phyloP scores from a whole-genome alignment of 2,888 invertebrate species.

The Gymnocheta viridis region DNA sequence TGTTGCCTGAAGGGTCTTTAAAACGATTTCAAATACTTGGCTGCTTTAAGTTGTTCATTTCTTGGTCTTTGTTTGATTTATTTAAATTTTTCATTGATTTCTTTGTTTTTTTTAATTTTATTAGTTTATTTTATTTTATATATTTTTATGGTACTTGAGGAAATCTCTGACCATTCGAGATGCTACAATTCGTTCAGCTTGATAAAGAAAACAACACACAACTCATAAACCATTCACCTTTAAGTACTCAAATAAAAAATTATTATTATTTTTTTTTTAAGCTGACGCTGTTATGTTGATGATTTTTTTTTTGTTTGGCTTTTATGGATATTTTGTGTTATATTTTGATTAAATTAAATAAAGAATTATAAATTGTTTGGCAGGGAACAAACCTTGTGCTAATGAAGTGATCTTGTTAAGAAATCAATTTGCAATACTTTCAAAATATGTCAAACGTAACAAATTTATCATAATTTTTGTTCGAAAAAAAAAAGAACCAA shows the following conservation, averaged over 20 bases:
- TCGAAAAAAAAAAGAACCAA: not conserved
- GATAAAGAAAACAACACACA: slow-evolving; percentile 11
- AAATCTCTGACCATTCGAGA: slow-evolving; percentile 4
- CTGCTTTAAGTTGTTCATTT: not conserved
- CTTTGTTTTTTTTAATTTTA: not conserved
- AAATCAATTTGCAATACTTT: slow-evolving; percentile 71
- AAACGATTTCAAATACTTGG: slow-evolving; percentile 46
- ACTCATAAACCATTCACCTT: slow-evolving; percentile 48
- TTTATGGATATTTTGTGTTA: slow-evolving; percentile 11
- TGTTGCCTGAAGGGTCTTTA: slow-evolving; percentile 41
- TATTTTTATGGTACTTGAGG: slow-evolving; percentile 32
- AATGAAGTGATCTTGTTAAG: slow-evolving; percentile 64
- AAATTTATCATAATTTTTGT: slow-evolving; percentile 54
- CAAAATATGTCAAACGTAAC: slow-evolving; percentile 66
- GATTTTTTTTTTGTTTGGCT: not conserved
- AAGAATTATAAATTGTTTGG: slow-evolving; percentile 54
- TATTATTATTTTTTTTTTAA: not conserved
- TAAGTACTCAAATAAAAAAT: slow-evolving; percentile 1
- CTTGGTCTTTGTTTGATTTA: slow-evolving; percentile 62
- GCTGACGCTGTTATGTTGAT: slow-evolving; percentile 20
- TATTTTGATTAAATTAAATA: slow-evolving; percentile 62
- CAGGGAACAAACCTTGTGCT: slow-evolving; percentile 9
- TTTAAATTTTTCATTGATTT: slow-evolving; percentile 55
- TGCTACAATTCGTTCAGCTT: slow-evolving; percentile 59
- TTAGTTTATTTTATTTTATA: not conserved